Base-by-base conservation (phyloP, 2,797 vertebrate species). In the Monodelphis domestica region DNA sequence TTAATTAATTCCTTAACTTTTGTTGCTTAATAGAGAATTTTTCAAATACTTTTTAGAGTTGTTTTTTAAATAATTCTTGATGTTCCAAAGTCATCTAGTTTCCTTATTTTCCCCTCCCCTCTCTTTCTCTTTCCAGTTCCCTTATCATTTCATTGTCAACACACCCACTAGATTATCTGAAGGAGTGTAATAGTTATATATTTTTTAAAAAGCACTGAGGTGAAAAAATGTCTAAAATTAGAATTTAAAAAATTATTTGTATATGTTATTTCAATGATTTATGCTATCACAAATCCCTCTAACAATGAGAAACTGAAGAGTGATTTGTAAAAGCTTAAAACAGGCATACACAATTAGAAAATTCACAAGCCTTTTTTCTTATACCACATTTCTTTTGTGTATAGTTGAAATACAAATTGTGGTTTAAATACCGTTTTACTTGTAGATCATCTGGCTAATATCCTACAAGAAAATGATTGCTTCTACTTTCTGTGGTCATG, bases 381-480 rank as follows among this genome's bases (percentile, higher is more conserved):
- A 45, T 45, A 84, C 89, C 38, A 84, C 24, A 50, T 84, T 84
- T 21, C 38, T 92, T 96, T 45, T 84, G 54, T 90, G 90, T 94
- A 38, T 24, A 1, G 78, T 87, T 91, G 51, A 70, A 7, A 54
- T 51, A 24, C 38, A 89, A 92, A 29, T 92, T 33, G 91, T 94
- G 84, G 88, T 59, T 92, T 2, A 63, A 89, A 88, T 93, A 54
- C 52, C 91, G 6, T n/a, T 94, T 53, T 63, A 91, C 54, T 59
- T 91, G 91, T 89, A 94, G 4, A 54, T 93, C 56, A 9, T 92
- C 38, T 53, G 89, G 10, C 50, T 95, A 92, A n/a, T 0, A 78
- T 93, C 91, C 87, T 93, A 51, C 12, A 84, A 94, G 91, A 89
- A 92, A 95, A 94, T 84, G 38, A 50, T 84, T 87, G 33, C 92